A percentile compares a stretch with the other conserved stretches of the same genome.
phyloP scores from a whole-genome alignment of 2,888 invertebrate genomes.

The Piscicola geometra region DNA sequence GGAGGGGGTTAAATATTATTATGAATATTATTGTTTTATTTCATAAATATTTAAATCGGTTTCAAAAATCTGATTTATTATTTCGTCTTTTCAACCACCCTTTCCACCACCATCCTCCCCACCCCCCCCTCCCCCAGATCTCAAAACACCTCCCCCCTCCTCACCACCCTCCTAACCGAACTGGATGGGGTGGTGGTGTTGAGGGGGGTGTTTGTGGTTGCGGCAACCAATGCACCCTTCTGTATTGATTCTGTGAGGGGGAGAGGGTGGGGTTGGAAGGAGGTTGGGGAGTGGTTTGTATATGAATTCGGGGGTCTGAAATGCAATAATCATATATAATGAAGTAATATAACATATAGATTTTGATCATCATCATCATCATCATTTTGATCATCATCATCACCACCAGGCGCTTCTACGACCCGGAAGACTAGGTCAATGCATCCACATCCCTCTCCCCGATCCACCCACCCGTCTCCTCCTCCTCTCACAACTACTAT shows the following conservation, averaged over 20 bases:
- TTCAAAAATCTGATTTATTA: no score
- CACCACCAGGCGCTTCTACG: constrained; percentile 79
- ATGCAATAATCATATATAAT: no score
- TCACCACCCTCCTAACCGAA: constrained; percentile 87
- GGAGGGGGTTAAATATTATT: no score
- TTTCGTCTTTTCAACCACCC: background rate
- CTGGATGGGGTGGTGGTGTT: constrained; percentile 85
- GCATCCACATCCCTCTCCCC: constrained; percentile 88
- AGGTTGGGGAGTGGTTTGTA: no score
- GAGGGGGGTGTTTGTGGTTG: constrained; percentile 80
- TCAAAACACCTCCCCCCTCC: constrained; percentile 75
- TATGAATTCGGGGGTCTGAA: no score
- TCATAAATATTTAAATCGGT: no score
- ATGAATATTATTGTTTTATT: no score
- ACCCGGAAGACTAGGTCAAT: constrained; percentile 82
- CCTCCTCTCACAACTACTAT: constrained; percentile 74
- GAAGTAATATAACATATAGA: no score
- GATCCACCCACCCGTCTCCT: constrained; percentile 72
- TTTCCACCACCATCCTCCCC: background rate
- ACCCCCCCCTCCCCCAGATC: background rate
- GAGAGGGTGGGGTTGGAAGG: no score
- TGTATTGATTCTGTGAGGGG: constrained; percentile 74
- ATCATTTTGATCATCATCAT: no score
- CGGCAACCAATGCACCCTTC: constrained; percentile 94
- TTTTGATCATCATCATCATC: no score